phyloP scores from a whole-genome alignment of 2,797 vertebrate species.

The Manis javanica region DNA sequence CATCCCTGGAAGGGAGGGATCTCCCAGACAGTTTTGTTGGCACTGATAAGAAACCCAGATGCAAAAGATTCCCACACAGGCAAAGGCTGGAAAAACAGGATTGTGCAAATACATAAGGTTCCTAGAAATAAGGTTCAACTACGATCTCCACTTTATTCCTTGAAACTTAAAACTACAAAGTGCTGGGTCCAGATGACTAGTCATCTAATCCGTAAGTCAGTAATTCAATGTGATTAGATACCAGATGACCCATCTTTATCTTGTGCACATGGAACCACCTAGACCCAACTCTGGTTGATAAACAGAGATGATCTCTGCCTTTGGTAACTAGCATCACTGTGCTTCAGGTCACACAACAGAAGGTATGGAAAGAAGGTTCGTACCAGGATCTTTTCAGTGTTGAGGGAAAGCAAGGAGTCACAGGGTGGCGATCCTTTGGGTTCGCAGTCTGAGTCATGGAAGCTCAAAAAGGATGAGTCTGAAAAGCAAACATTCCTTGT shows the following conservation, averaged over 20 bases:
- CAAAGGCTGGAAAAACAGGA: background rate
- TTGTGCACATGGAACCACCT: background rate
- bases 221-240: background rate
- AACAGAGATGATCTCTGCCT: background rate
- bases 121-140: background rate
- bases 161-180: background rate
- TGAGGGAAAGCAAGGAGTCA: slow-evolving; percentile 94
- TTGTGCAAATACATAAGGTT: background rate
- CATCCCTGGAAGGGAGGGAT: background rate
- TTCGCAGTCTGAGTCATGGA: slow-evolving; percentile 95
- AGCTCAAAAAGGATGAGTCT: slow-evolving; percentile 95
- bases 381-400: slow-evolving; percentile 98
- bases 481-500: slow-evolving; percentile 73
- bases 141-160: background rate
- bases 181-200: background rate
- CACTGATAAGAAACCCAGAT: background rate
- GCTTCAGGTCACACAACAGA: background rate
- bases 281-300: background rate
- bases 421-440: slow-evolving; percentile 92
- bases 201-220: background rate
- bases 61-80: background rate
- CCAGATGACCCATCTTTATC: background rate
- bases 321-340: background rate
- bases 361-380: slow-evolving; percentile 36
- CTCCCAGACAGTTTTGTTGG: background rate